A percentile compares a stretch with the other conserved stretches of the same genome.
phyloP scores from a whole-genome alignment of 1,140 invertebrate genomes.

The Onthophagus taurus region DNA sequence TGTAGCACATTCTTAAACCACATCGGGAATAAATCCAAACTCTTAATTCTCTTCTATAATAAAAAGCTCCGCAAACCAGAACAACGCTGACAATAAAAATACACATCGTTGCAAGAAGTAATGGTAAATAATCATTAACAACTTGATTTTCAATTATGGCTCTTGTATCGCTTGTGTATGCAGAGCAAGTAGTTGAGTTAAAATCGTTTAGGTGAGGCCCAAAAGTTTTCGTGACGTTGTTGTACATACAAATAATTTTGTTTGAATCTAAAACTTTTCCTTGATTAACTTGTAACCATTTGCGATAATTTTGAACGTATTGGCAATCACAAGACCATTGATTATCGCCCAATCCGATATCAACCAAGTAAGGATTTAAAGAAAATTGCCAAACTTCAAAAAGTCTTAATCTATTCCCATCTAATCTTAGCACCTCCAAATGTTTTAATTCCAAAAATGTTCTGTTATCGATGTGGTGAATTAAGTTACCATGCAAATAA shows the following conservation, averaged over 20 bases:
- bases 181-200: slow-evolving; percentile 58
- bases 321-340: slow-evolving; percentile 85
- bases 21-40: slow-evolving; percentile 83
- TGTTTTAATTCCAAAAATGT: slow-evolving; percentile 73
- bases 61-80: slow-evolving; percentile 63
- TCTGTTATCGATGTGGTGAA: slow-evolving; percentile 73
- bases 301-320: slow-evolving; percentile 65
- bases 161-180: slow-evolving; percentile 49
- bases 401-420: slow-evolving; percentile 72
- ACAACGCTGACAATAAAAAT: slow-evolving; percentile 62
- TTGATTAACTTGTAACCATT: slow-evolving; percentile 63
- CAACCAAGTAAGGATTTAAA: slow-evolving; percentile 66
- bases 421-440: slow-evolving; percentile 73
- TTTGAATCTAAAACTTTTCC: slow-evolving; percentile 63
- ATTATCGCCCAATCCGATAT: slow-evolving; percentile 72
- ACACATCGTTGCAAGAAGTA: slow-evolving; percentile 63
- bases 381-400: slow-evolving; percentile 69
- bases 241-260: slow-evolving; percentile 57
- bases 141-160: slow-evolving; percentile 63
- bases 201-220: slow-evolving; percentile 54
- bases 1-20: slow-evolving; percentile 73
- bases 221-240: slow-evolving; percentile 50
- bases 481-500: slow-evolving; percentile 79
- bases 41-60: slow-evolving; percentile 71
- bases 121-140: slow-evolving; percentile 68